phyloP scores from a whole-genome alignment of 1,140 invertebrate genomes.

The Parasteatoda tepidariorum region DNA sequence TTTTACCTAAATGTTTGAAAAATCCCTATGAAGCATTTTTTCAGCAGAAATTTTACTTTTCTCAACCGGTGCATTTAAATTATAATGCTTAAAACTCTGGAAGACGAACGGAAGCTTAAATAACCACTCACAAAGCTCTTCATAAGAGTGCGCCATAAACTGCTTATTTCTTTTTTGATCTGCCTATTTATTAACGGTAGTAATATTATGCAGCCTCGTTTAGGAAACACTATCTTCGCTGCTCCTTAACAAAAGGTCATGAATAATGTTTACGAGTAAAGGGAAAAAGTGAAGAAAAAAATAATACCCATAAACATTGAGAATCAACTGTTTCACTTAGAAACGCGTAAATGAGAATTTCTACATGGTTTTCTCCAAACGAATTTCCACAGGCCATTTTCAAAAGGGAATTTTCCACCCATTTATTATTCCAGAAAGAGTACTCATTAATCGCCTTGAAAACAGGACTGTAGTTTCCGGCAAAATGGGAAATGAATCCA shows the following conservation, averaged over 20 bases:
- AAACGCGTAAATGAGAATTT: conserved; percentile 4
- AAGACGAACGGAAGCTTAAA: no score
- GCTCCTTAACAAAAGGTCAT: background rate
- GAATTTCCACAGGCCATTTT: background rate
- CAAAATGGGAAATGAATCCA: background rate
- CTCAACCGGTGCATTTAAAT: no score
- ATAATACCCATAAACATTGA: no score
- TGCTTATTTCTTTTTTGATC: no score
- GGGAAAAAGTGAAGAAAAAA: no score
- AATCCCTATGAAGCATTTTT: no score
- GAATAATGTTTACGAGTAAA: conserved; percentile 13
- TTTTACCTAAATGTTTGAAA: no score
- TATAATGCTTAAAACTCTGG: no score
- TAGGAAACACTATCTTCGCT: background rate
- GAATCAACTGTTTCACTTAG: no score
- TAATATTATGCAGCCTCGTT: background rate
- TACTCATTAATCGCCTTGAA: background rate
- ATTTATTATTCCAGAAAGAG: background rate
- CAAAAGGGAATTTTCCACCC: background rate
- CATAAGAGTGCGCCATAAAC: no score
- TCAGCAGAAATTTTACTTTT: no score
- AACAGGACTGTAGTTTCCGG: background rate
- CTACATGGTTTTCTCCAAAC: background rate
- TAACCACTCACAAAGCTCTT: no score
- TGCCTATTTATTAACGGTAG: background rate